A percentile compares a stretch with the other conserved stretches of the same genome.
Evolutionary conservation across 2,888 invertebrate species (phyloP).

Genomic region (Psylliodes chrysocephalus): DNA sequence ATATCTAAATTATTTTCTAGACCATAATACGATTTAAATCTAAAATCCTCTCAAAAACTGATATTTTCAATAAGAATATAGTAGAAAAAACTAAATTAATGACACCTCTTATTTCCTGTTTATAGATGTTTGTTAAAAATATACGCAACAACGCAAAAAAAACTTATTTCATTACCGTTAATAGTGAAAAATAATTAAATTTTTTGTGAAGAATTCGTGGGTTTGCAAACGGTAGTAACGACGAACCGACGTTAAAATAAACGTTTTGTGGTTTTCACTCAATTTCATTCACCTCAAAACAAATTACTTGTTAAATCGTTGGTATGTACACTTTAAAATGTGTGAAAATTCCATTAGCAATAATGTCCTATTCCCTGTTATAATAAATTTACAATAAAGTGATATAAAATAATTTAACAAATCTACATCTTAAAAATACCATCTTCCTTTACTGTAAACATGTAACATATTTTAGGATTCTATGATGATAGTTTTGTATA

Average conservation of each 20-base stretch:
- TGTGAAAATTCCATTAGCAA: neutral
- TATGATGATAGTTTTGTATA: no score
- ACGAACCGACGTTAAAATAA: neutral
- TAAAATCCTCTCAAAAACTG: no score
- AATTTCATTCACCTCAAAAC: neutral
- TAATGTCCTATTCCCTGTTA: no score
- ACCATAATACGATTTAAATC: no score
- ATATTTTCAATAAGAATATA: no score
- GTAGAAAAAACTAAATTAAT: no score
- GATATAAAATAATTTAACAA: no score
- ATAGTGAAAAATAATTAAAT: neutral
- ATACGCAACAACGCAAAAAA: neutral
- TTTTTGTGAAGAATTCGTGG: neutral
- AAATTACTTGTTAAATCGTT: slow-evolving; percentile 2
- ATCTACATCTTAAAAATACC: no score
- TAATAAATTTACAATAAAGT: no score
- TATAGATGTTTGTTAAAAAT: neutral
- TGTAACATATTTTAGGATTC: no score
- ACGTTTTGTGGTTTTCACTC: slow-evolving; percentile 7
- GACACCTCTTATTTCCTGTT: neutral
- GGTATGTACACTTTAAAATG: neutral
- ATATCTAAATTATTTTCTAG: no score
- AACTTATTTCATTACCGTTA: neutral
- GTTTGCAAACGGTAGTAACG: slow-evolving; percentile 10
- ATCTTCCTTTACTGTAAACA: no score